Conservation (phyloP, 2,797 vertebrate genomes). For the Limosa lapponica region DNA sequence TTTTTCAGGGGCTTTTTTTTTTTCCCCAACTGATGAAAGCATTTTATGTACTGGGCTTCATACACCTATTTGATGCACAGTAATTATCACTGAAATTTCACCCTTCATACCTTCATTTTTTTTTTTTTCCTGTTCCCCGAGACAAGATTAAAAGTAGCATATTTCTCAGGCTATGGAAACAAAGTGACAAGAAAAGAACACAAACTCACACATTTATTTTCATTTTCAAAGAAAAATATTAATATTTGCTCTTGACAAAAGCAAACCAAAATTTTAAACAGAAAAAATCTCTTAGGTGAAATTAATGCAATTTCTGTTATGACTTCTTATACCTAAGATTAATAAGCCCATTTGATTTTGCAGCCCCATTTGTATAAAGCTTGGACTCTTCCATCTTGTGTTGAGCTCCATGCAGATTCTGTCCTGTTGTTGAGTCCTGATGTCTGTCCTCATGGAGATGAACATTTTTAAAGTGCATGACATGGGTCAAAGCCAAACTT, state of each 20-base stretch:
- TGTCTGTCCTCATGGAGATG: not conserved
- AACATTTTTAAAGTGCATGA: not conserved
- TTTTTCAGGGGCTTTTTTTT: conserved; percentile 8
- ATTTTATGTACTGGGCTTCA: conserved; percentile 7
- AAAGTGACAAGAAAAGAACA: conserved; percentile 42
- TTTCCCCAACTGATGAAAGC: not conserved
- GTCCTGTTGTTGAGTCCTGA: not conserved
- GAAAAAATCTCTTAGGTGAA: not conserved
- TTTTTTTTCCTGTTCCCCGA: not conserved
- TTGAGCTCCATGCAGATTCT: not conserved
- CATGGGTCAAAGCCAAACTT: not conserved
- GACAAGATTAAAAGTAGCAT: conserved; percentile 38
- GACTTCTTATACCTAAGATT: not conserved
- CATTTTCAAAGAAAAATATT: conserved; percentile 55
- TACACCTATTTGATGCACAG: not conserved
- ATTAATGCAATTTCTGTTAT: not conserved
- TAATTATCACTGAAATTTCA: conserved; percentile 57
- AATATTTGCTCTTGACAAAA: conserved; percentile 49
- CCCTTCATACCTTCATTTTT: not conserved
- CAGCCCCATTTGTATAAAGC: not conserved
- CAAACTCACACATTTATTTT: conserved; percentile 6
- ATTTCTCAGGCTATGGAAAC: conserved; percentile 24
- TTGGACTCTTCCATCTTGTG: not conserved
- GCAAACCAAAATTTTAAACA: conserved; percentile 22
- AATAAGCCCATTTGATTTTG: not conserved